Evolutionary conservation across 35 echinoderm and acorn worm species (phyloP).

Genomic region (Holothuria glaberrima): DNA sequence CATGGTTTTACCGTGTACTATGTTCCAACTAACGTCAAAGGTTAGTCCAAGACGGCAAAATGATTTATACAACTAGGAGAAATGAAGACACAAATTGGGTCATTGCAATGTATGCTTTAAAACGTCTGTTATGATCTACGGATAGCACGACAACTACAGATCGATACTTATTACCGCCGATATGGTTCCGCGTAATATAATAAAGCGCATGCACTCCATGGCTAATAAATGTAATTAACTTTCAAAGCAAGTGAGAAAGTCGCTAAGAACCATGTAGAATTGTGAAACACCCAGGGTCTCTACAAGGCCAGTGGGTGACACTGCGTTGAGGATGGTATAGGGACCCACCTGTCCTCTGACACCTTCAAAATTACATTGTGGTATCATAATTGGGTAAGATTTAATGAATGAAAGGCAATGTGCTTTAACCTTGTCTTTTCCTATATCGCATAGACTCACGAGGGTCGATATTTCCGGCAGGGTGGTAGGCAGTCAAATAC

Average conservation of each 20-base stretch:
- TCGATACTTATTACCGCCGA: conserved; percentile 36
- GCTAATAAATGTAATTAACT: conserved; percentile 63
- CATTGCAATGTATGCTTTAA: no score
- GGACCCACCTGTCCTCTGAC: conserved; percentile 38
- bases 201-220: conserved; percentile 46
- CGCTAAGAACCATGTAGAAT: neutral
- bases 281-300: neutral
- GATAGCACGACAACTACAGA: conserved; percentile 20
- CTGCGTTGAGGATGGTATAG: neutral
- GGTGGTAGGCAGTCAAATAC: neutral
- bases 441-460: neutral
- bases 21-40: no score
- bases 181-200: conserved; percentile 58
- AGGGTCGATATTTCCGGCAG: conserved; percentile 27
- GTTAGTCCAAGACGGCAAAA: no score
- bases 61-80: no score
- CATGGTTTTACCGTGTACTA: no score
- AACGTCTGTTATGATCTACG: neutral
- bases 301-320: conserved; percentile 3
- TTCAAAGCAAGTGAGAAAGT: conserved; percentile 22
- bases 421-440: neutral
- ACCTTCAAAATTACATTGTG: conserved; percentile 61
- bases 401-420: conserved; percentile 32
- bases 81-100: no score
- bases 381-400: conserved; percentile 51